These are phyloP conservation scores for Latheticus oryzae DNA, from an alignment of 2,888 invertebrate genomes.

Conservation along the genomic window DNA sequence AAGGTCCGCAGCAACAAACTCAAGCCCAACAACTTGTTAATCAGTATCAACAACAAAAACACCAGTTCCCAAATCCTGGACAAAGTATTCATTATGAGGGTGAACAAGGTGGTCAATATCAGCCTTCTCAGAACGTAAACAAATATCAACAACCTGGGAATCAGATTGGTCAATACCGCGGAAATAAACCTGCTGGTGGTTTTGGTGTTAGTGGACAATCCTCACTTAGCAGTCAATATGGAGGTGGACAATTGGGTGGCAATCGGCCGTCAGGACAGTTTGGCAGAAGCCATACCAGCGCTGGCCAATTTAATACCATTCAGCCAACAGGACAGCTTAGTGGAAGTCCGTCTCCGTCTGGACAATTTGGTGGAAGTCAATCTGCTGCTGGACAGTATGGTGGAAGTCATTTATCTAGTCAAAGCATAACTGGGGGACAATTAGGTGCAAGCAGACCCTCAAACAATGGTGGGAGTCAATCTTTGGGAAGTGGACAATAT, in stretches of 20 bases:
- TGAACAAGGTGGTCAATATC: slow-evolving; percentile 34
- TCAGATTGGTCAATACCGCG: not conserved
- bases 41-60: slow-evolving; percentile 38
- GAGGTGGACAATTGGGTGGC: not conserved
- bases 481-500: slow-evolving; percentile 14
- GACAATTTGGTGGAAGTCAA: slow-evolving; percentile 2
- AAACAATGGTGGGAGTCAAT: slow-evolving; percentile 9
- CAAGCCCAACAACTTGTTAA: slow-evolving; percentile 23
- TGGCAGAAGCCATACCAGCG: not conserved
- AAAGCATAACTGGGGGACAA: slow-evolving; percentile 7
- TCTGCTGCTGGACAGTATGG: slow-evolving; percentile 6
- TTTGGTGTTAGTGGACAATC: not conserved
- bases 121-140: slow-evolving; percentile 34
- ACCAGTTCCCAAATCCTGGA: slow-evolving; percentile 43
- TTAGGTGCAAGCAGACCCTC: not conserved
- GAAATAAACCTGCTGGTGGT: slow-evolving; percentile 1
- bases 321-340: too few species aligned
- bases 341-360: not conserved
- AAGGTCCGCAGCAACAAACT: slow-evolving; percentile 44
- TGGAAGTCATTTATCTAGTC: slow-evolving; percentile 10
- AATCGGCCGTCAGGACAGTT: not conserved
- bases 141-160: slow-evolving; percentile 21
- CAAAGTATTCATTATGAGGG: slow-evolving; percentile 43
- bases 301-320: slow-evolving; percentile 1
- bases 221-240: slow-evolving; percentile 5